These are phyloP conservation scores for Sarcophaga carnaria DNA, from an alignment of 2,888 invertebrate species.

Conservation along the genomic window DNA sequence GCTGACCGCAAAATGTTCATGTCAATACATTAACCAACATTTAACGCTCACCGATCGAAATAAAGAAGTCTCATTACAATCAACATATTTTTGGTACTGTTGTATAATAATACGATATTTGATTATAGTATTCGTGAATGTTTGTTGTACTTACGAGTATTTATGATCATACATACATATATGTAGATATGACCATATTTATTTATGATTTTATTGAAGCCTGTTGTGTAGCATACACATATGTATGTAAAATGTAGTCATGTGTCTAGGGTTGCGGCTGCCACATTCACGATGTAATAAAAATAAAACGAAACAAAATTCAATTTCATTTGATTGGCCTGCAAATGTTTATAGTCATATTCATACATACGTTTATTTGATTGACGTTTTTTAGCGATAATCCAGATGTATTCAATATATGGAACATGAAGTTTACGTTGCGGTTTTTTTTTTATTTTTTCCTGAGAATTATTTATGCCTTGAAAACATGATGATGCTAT, in stretches of 20 bases:
- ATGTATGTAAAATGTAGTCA: no score
- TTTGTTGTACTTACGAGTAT: slow-evolving; percentile 3
- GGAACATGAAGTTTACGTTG: no score
- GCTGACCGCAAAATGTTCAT: slow-evolving; percentile 11
- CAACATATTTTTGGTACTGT: slow-evolving; percentile 23
- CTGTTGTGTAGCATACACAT: no score
- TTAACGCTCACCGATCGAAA: slow-evolving; percentile 14
- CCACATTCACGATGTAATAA: slow-evolving; percentile 37
- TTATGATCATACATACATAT: background rate
- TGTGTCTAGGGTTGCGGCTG: slow-evolving; percentile 16
- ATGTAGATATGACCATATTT: background rate
- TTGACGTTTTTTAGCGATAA: slow-evolving; percentile 42
- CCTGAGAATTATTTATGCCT: background rate
- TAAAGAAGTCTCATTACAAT: slow-evolving; percentile 5
- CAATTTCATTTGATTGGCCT: slow-evolving; percentile 48
- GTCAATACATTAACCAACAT: slow-evolving; percentile 7
- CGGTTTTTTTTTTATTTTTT: no score
- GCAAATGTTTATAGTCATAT: slow-evolving; percentile 11
- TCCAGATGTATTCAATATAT: slow-evolving; percentile 11
- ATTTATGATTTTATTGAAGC: no score
- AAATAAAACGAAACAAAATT: slow-evolving; percentile 26
- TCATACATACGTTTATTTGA: slow-evolving; percentile 40
- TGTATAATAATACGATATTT: slow-evolving; percentile 8
- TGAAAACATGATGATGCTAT: slow-evolving; percentile 12
- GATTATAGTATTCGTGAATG: background rate